Base-by-base conservation (phyloP, 2,113 vertebrate species). In the Festucalex cinctus region DNA sequence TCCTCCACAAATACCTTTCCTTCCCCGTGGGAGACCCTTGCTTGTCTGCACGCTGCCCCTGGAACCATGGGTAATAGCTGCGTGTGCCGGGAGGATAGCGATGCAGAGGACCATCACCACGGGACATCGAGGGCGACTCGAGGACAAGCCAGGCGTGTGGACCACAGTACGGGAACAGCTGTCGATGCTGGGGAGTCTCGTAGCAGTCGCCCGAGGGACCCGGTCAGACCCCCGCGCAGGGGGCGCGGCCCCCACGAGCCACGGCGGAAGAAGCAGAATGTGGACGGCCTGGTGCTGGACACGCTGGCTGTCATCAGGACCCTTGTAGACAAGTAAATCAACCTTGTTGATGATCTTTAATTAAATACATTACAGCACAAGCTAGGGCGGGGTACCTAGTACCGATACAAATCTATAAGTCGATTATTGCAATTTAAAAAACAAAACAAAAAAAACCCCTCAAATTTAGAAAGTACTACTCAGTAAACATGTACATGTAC, bases 251-350 rank as follows among this genome's bases (percentile, higher is more conserved):
- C 97, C 19, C 96, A 98, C 10, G 97, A 99, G 49, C 97, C 97
- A 1, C 90, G 96, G 41, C 93, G 97, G 85, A 99, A 99, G 90
- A 99, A 99, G 76, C 95, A 96, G 86, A 99, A 99, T 61, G 96
- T 98, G 66, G 97, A 99, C 59, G 93, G 95, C 43, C 91, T 99
- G 81, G 97, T 98, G 72, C 93, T 99, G 89, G 97, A 99, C 86
- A 99, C 97, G 2, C 82, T 99, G 86, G 96, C 96, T 61, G 95
- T 99, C 72, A 99, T 99, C 90, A 94, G 97, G 79, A 99, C 96
- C 7, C 94, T 98, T 76, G 97, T 98, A 58, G 97, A 99, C 92
- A 99, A 99, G 97, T 99, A 94, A 95, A 93, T 73, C 19, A 5
- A 20, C 14, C 17, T 2, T 17, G 8, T 32, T 57, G 16, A 57